A percentile compares a stretch with the other conserved stretches of the same genome.
phyloP scores from a whole-genome alignment of 1,140 invertebrate genomes.

The Hyles euphorbiae region DNA sequence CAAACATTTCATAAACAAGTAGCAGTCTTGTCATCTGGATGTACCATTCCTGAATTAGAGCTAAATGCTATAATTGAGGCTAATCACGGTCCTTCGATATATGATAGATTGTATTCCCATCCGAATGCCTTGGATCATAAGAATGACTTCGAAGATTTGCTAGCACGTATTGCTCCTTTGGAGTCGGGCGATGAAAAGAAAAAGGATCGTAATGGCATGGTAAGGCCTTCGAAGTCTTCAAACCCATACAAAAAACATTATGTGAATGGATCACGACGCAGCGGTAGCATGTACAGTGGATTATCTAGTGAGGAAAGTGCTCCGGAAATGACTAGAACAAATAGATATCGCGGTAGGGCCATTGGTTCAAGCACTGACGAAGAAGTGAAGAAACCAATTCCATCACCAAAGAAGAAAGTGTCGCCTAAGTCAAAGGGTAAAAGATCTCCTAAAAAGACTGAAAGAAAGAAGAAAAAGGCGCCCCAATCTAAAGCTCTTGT shows the following conservation, averaged over 20 bases:
- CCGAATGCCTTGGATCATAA: constrained; percentile 80
- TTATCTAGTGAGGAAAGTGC: constrained; percentile 80
- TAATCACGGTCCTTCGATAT: constrained; percentile 92
- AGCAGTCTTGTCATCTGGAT: constrained; percentile 76
- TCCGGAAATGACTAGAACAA: constrained; percentile 59
- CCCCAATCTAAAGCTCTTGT: constrained; percentile 66
- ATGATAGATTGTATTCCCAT: constrained; percentile 88
- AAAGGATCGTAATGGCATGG: constrained; percentile 82
- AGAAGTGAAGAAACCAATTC: constrained; percentile 60
- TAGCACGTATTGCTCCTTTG: constrained; percentile 82
- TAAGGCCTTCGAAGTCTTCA: constrained; percentile 75
- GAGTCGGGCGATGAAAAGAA: constrained; percentile 80
- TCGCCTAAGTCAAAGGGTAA: constrained; percentile 61
- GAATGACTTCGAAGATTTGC: constrained; percentile 82
- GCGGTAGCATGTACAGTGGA: constrained; percentile 80
- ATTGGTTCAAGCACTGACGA: constrained; percentile 71
- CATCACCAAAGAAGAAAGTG: constrained; percentile 64
- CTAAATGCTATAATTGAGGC: constrained; percentile 87
- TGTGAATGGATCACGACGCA: constrained; percentile 84
- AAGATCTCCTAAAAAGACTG: constrained; percentile 56
- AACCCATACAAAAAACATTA: constrained; percentile 85
- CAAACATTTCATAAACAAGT: constrained; percentile 95
- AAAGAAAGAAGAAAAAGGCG: constrained; percentile 65
- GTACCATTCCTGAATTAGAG: constrained; percentile 77
- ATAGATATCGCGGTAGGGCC: constrained; percentile 63